A percentile compares a stretch with the other conserved stretches of the same genome.
phyloP scores from a whole-genome alignment of 2,113 vertebrate genomes.

The Conger conger region DNA sequence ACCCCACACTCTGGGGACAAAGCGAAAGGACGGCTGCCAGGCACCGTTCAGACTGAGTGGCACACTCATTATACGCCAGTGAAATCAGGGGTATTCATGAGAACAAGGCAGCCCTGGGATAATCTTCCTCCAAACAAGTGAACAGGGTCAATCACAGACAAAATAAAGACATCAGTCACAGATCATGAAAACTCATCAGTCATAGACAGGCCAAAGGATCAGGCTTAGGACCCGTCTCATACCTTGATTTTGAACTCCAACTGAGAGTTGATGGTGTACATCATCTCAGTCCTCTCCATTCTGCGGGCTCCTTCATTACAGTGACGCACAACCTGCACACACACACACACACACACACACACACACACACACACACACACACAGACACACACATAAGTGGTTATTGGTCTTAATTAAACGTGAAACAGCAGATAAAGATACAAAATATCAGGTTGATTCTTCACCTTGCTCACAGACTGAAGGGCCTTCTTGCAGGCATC shows the following conservation, averaged over 20 bases:
- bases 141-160: neutral
- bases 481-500: conserved; percentile 84
- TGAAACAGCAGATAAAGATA: neutral
- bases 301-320: conserved; percentile 95
- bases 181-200: neutral
- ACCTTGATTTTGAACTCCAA: conserved; percentile 99
- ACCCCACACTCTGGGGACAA: neutral
- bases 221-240: conserved; percentile 23
- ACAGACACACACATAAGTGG: too few species aligned
- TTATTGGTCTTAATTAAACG: neutral
- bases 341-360: conserved; percentile 17
- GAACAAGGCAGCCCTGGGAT: neutral
- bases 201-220: neutral
- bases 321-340: conserved; percentile 82
- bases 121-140: neutral
- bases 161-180: neutral
- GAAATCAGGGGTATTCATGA: neutral
- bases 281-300: conserved; percentile 98
- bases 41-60: neutral
- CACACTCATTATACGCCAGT: neutral
- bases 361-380: conserved; percentile 17
- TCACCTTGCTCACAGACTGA: conserved; percentile 93
- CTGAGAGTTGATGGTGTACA: conserved; percentile 97
- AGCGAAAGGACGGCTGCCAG: neutral
- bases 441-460: conserved; percentile 17